phyloP scores from a whole-genome alignment of 2,888 invertebrate species.

The Chrysolina haemoptera region DNA sequence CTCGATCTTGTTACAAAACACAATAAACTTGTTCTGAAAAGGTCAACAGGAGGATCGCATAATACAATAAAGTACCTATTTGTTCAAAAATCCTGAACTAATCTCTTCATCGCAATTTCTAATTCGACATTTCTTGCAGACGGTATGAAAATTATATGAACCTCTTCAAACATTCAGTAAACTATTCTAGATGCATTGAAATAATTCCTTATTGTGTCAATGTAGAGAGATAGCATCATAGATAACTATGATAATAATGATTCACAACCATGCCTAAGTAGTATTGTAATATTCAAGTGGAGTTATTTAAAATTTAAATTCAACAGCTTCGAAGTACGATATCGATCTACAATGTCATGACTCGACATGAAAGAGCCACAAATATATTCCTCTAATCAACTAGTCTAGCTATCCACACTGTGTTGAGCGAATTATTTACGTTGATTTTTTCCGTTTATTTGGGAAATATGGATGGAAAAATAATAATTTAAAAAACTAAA shows the following conservation, averaged over 20 bases:
- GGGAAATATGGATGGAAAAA: neutral
- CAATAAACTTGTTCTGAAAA: no score
- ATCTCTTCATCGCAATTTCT: conserved; percentile 32
- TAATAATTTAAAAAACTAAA: no score
- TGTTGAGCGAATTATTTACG: conserved; percentile 54
- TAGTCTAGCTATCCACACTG: conserved; percentile 48
- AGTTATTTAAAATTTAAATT: conserved; percentile 58
- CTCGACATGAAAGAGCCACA: conserved; percentile 54
- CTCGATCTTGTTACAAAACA: no score
- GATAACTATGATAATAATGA: conserved; percentile 49
- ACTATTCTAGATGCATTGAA: conserved; percentile 43
- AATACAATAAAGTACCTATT: no score
- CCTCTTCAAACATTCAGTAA: conserved; percentile 36
- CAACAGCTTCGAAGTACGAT: conserved; percentile 59
- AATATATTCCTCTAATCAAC: conserved; percentile 57
- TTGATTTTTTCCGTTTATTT: conserved; percentile 45
- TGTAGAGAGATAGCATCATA: conserved; percentile 42
- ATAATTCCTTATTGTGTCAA: conserved; percentile 48
- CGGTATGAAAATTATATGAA: conserved; percentile 33
- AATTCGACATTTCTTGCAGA: conserved; percentile 35
- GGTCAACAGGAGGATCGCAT: no score
- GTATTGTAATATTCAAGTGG: conserved; percentile 49
- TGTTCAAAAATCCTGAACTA: neutral
- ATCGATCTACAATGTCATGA: conserved; percentile 60
- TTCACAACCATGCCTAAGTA: conserved; percentile 48